A percentile compares a stretch with the other conserved stretches of the same genome.
These are phyloP conservation scores for Steinernema carpocapsae DNA, from an alignment of 2,888 invertebrate genomes.

Conservation along the genomic window DNA sequence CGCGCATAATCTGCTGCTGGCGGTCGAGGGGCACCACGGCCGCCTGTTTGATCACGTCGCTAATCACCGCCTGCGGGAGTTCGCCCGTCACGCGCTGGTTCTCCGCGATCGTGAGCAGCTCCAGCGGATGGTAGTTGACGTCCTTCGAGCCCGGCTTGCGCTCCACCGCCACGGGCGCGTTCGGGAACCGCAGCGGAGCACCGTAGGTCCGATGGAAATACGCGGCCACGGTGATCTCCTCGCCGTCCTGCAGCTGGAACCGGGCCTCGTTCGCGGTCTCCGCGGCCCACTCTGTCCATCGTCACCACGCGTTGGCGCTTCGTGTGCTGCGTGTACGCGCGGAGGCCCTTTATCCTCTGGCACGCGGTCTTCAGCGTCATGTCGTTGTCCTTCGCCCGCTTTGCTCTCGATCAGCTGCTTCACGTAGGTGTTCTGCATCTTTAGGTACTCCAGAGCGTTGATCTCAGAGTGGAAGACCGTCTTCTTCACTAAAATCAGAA, in stretches of 20 bases:
- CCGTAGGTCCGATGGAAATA: constrained; percentile 1
- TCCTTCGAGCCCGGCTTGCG: neutral
- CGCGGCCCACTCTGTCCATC: neutral
- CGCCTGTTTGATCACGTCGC: neutral
- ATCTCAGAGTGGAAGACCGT: constrained; percentile 15
- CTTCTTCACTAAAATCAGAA: neutral
- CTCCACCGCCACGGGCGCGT: neutral
- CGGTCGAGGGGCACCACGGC: neutral
- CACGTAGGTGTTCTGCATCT: neutral
- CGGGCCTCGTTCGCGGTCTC: neutral
- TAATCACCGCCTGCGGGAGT: constrained; percentile 9
- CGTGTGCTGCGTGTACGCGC: too few relatives aligned
- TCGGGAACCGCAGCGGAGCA: neutral
- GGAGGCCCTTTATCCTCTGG: too few relatives aligned
- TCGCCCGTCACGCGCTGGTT: constrained; percentile 33
- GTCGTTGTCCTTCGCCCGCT: neutral
- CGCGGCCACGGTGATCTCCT: neutral
- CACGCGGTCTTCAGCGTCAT: neutral
- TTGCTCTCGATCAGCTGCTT: neutral
- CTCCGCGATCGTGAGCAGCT: constrained; percentile 1
- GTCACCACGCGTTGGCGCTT: neutral
- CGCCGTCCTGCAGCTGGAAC: too few relatives aligned
- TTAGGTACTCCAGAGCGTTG: neutral
- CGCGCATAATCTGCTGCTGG: neutral
- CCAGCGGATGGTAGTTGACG: constrained; percentile 28